Evolutionary conservation across 2,797 vertebrate species (phyloP), one percentile per base, ranked within the genome.

Genomic region (Clarias laeviceps): DNA sequence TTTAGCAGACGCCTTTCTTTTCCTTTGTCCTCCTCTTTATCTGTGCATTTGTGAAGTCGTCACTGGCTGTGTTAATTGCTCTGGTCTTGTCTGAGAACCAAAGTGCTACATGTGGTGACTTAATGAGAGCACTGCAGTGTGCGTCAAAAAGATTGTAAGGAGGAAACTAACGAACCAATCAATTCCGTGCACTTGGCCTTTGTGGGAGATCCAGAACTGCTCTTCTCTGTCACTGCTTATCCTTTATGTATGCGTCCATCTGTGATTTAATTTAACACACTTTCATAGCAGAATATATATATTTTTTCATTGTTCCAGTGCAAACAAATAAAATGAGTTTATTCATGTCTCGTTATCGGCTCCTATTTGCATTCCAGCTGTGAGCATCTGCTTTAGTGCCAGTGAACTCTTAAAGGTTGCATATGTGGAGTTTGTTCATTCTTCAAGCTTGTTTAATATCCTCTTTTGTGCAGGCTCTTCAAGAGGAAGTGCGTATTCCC

Each of bases 401-500:
- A 68, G 40, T 66, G n/a, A 80, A 18, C 76, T 50, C 7, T 32
- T 54, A 5, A 62, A 61, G 50, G n/a, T 80, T 64, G 40, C 15
- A 40, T 22, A 50, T 4, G 61, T 50, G 56, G 54, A 65, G 29
- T 59, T 54, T 77, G 18, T 70, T 32, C 64, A 59, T 69, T 54
- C 11, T 27, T 57, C 24, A 22, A 57, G 45, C 24, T 37, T 62
- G 40, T 83, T 69, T n/a, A 29, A 59, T 68, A 50, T 54, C 29
- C 56, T 59, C 9, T 87, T 57, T 59, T 20, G 73, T 57, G 9
- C 85, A 99, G 98, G 97, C 97, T 29, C 92, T 99, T 64, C 97
- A 98, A 88, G 98, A 98, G 85, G 96, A 98, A 88, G 96, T 99
- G 56, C 90, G 91, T 4, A 94, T 99, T 91, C 96, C 98, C 0